phyloP scores from a whole-genome alignment of 2,113 vertebrate species.

The Diphyllodes magnificus region DNA sequence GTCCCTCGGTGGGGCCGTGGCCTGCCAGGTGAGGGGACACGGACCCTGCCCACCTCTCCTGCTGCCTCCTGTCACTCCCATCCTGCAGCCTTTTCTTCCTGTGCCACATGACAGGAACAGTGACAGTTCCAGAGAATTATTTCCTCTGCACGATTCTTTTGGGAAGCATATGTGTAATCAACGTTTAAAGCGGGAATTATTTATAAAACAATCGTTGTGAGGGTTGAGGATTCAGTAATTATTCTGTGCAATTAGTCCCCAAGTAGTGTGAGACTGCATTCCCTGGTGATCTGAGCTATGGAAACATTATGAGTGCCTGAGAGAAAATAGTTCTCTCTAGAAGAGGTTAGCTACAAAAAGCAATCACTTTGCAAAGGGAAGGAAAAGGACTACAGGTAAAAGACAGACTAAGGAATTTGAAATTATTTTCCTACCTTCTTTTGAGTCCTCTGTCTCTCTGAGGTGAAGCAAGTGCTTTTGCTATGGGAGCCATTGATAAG shows the following conservation, averaged over 20 bases:
- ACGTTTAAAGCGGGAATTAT: background rate
- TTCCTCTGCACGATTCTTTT: background rate
- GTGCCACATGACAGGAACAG: background rate
- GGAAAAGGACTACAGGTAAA: background rate
- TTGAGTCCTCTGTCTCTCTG: background rate
- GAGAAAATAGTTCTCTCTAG: background rate
- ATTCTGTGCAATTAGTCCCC: background rate
- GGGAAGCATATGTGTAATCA: background rate
- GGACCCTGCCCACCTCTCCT: background rate
- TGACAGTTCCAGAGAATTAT: background rate
- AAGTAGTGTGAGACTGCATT: background rate
- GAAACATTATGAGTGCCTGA: background rate
- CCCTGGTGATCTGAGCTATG: background rate
- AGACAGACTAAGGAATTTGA: background rate
- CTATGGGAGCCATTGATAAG: background rate
- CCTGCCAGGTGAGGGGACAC: accelerated
- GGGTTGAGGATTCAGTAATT: background rate
- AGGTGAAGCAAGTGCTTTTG: background rate
- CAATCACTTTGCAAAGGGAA: background rate
- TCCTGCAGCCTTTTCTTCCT: accelerated
- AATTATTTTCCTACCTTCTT: background rate
- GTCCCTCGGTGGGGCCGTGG: accelerated
- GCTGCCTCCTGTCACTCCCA: background rate
- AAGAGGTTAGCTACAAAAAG: background rate
- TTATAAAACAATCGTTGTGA: background rate